Base-by-base conservation (phyloP, 2,113 vertebrate species). In the Tupaia chinensis region DNA sequence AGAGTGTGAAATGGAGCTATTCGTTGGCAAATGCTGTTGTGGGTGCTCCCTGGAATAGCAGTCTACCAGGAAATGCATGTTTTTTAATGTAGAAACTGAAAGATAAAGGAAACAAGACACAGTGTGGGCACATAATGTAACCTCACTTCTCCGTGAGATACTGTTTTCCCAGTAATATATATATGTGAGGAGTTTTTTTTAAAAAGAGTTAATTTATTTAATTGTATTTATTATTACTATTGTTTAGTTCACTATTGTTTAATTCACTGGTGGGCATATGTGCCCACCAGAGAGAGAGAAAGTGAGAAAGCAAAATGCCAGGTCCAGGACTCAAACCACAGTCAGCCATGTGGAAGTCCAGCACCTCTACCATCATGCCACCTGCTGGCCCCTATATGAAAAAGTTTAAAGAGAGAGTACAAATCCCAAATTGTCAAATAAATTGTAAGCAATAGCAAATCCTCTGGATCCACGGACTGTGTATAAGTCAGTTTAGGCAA, bases 401-500 rank as follows among this genome's bases (percentile, higher is more conserved):
- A 81, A 29, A 9, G 54, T 89, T 95, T 77, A 87, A 92, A 70
- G 74, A 81, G n/a, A 87, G 92, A 65, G 85, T 63, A 72, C 44
- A 91, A 58, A 74, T n/a, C 60, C 73, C 74, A 56, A 86, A 74
- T 6, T 12, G 0, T 63, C 65, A 76, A 86, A 86, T 54, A 74
- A 83, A 68, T 65, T 58, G 44, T 77, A 73, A 90, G 53, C 29
- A 34, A 53, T 34, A 20, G 6, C 1, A 81, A 29, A 74, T 6
- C n/a, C 61, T 5, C 91, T 83, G 63, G 8, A 22, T 69, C n/a
- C 72, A 34, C 79, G 29, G 15, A 17, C 17, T 27, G 16, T 44
- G 22, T 86, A 3, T 53, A 22, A 63, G 56, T 88, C 74, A 88
- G 60, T 53, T 34, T 44, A 53, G 11, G 6, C 66, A 54, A 89